phyloP scores from a whole-genome alignment of 2,797 vertebrate genomes.

The Crenichthys baileyi region DNA sequence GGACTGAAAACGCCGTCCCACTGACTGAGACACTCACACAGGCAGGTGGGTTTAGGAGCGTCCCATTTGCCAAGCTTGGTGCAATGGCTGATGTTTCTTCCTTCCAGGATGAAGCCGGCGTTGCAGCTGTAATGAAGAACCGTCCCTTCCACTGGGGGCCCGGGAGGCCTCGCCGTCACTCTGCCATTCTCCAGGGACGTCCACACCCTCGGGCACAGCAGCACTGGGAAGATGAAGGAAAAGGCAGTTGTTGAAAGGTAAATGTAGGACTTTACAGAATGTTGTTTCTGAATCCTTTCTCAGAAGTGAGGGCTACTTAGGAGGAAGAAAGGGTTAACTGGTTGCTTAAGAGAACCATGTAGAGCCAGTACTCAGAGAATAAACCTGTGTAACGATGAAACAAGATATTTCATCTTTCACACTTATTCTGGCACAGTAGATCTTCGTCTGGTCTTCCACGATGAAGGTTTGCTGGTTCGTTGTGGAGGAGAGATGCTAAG shows the following conservation, averaged over 20 bases:
- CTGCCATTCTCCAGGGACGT: slow-evolving; percentile 91
- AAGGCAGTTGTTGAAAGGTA: not conserved
- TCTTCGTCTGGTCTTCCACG: too few species aligned
- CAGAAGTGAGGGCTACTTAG: not conserved
- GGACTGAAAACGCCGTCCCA: too few species aligned
- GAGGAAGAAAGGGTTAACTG: too few species aligned
- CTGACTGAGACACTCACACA: slow-evolving; percentile 82
- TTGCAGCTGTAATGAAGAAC: slow-evolving; percentile 89
- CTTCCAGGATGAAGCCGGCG: slow-evolving; percentile 88
- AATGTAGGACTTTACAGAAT: not conserved
- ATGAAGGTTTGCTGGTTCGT: too few species aligned
- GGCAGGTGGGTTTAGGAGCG: slow-evolving; percentile 88
- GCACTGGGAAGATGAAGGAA: slow-evolving; percentile 73
- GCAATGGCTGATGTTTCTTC: slow-evolving; percentile 87
- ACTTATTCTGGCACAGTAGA: too few species aligned
- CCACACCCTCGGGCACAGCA: slow-evolving; percentile 88
- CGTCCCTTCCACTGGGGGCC: slow-evolving; percentile 88
- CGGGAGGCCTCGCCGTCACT: slow-evolving; percentile 78
- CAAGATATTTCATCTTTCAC: not conserved
- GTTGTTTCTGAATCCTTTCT: not conserved
- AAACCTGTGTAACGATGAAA: not conserved
- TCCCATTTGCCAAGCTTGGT: slow-evolving; percentile 93
- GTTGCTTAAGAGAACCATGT: too few species aligned
- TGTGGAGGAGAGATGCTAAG: too few species aligned
- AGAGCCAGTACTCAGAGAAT: too few species aligned